A percentile compares a stretch with the other conserved stretches of the same genome.
Conservation (phyloP, 2,113 vertebrate genomes). For the Empidonax traillii region DNA sequence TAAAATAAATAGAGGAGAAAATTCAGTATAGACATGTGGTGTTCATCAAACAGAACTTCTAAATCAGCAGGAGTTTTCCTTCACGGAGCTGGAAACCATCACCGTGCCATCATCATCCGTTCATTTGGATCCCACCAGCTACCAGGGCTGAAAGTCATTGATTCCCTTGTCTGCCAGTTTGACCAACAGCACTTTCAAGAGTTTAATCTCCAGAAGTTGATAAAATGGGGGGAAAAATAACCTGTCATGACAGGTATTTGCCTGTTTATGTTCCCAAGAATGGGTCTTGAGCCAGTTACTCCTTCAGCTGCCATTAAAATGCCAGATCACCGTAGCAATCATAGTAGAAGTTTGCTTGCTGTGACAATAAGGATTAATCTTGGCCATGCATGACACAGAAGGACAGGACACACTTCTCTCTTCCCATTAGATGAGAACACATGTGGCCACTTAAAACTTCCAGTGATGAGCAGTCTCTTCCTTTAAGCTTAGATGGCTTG, state of each 20-base stretch:
- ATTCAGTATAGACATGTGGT: neutral
- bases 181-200: neutral
- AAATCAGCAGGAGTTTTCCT: constrained; percentile 19
- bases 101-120: neutral
- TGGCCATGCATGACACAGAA: neutral
- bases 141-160: neutral
- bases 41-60: constrained; percentile 2
- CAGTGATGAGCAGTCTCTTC: neutral
- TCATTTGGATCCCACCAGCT: neutral
- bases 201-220: neutral
- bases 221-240: neutral
- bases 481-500: neutral
- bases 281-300: neutral
- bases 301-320: neutral
- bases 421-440: neutral
- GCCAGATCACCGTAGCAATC: neutral
- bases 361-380: neutral
- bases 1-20: constrained; percentile 38
- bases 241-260: neutral
- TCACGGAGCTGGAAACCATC: neutral
- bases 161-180: neutral
- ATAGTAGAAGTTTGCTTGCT: neutral
- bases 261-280: neutral
- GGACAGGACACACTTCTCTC: neutral
- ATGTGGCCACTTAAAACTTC: neutral